Conservation (phyloP, 35 echinoderm and acorn worm species). For the Lytechinus pictus region DNA sequence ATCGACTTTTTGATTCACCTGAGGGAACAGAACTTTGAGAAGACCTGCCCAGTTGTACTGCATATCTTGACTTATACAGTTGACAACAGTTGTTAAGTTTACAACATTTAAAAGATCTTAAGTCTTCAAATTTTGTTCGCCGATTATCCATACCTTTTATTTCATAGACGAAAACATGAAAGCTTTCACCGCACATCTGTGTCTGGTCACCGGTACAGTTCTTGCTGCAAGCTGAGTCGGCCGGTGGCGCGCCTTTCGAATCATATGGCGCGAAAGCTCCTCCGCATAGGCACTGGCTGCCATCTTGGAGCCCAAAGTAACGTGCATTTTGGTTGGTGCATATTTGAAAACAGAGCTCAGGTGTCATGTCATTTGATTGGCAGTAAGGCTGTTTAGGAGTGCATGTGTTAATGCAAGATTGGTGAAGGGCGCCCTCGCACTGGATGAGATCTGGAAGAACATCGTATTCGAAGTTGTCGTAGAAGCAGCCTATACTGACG, state of each 20-base stretch:
- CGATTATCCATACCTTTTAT: conserved; percentile 23
- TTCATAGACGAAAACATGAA: conserved; percentile 1
- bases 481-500: neutral
- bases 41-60: too few relatives aligned
- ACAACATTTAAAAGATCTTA: too few relatives aligned
- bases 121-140: too few relatives aligned
- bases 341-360: conserved; percentile 25
- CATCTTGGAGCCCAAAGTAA: conserved; percentile 37
- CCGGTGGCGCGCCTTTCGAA: neutral
- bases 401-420: neutral
- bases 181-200: conserved; percentile 6
- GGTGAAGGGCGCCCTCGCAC: neutral
- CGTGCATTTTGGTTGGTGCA: conserved; percentile 40
- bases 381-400: conserved; percentile 1
- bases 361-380: conserved; percentile 39
- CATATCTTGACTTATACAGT: too few relatives aligned
- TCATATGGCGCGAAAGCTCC: conserved; percentile 25
- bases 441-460: conserved; percentile 40
- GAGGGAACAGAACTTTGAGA: too few relatives aligned
- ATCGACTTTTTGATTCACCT: too few relatives aligned
- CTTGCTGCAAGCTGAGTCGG: neutral
- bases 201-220: neutral
- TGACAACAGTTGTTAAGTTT: too few relatives aligned
- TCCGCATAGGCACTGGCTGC: conserved; percentile 33
- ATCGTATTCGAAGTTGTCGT: conserved; percentile 39